These are phyloP conservation scores for Cariama cristata DNA, from an alignment of 2,113 vertebrate species.

Conservation along the genomic window DNA sequence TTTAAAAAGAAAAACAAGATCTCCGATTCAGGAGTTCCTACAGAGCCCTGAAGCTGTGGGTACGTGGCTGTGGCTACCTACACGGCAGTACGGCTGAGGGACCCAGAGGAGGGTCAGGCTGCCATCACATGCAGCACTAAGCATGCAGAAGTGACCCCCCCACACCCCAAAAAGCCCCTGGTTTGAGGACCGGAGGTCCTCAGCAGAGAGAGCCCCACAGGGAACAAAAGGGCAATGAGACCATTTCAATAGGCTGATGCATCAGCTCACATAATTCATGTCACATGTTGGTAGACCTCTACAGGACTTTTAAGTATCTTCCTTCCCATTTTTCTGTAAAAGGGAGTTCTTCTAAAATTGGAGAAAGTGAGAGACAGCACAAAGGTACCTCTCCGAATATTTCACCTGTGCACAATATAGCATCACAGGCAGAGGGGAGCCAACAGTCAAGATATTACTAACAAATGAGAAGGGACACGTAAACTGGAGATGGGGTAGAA, in stretches of 20 bases:
- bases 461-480: background rate
- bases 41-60: background rate
- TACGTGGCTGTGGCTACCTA: background rate
- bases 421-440: background rate
- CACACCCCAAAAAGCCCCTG: background rate
- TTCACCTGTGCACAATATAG: rapidly evolving
- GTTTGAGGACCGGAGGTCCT: background rate
- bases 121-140: background rate
- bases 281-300: background rate
- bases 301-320: background rate
- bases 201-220: background rate
- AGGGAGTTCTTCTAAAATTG: background rate
- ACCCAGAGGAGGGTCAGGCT: background rate
- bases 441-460: background rate
- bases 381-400: background rate
- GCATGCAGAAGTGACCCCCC: background rate
- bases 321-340: background rate
- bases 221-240: background rate
- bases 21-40: background rate
- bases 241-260: background rate
- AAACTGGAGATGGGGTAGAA: background rate
- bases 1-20: background rate
- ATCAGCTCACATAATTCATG: background rate
- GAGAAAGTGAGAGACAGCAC: background rate
- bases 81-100: no score